Base-by-base conservation (phyloP, 2,797 vertebrate species). In the Clarias platycephalus region DNA sequence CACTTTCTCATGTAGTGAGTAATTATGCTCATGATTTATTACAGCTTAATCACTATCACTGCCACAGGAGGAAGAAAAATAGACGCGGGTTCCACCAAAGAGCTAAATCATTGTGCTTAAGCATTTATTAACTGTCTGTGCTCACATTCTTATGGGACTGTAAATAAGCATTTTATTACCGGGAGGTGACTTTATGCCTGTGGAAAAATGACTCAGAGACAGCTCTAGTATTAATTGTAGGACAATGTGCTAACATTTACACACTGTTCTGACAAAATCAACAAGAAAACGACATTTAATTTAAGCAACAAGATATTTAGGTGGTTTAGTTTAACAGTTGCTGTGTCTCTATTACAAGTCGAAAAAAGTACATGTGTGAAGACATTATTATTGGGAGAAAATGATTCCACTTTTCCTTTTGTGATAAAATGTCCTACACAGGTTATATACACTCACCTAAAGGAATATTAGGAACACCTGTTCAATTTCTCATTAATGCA, bases 131-230 rank as follows among this genome's bases (percentile, higher is more conserved):
- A 79, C 58, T 26, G 22, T 34, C 57, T 62, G 34, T 26, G 15
- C 34, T 79, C 34, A 63, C 76, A 5, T 79, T 37, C 76, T 63
- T 40, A 62, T 79, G 34, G 58, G 76, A 62, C 58, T 79, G 31
- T 63, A 79, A 62, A 62, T 79, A 79, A 63, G 58, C 3, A 15
- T 15, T 79, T 79, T 79, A 79, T 79, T 62, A 63, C n/a, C 26
- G 34, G 34, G 31, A 79, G 58, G 58, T 60, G 75, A 77, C 75
- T 37, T 37, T n/a, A 24, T 62, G 75, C 75, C 55, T 37, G 5
- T 60, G 31, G 75, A 62, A 40, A 40, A 63, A 79, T 44, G 76
- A 26, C 58, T 40, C 76, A 63, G 34, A 79, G 58, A 63, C 15
- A 63, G 34, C 58, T 40, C 40, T 16, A 16, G 44, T 44, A 79